These are phyloP conservation scores for Drosophila elegans DNA, from an alignment of 1,140 invertebrate genomes.

Conservation along the genomic window DNA sequence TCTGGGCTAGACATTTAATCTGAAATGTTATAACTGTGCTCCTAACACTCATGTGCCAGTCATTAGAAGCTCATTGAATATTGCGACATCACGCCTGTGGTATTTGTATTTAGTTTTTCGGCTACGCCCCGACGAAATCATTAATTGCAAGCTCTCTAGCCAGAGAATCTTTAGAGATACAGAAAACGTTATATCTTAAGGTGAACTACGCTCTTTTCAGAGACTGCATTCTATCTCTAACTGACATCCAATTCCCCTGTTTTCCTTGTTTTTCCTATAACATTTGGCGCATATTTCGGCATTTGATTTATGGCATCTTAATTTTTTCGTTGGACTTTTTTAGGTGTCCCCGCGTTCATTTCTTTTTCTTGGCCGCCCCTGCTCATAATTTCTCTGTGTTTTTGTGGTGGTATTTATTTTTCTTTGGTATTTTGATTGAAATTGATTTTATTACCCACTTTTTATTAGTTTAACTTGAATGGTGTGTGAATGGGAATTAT, in stretches of 20 bases:
- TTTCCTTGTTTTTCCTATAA: slow-evolving; percentile 11
- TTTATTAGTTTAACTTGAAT: slow-evolving; percentile 53
- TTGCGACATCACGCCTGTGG: slow-evolving; percentile 65
- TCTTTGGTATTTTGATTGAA: slow-evolving; percentile 65
- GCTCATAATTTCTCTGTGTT: slow-evolving; percentile 54
- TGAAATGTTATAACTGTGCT: slow-evolving; percentile 27
- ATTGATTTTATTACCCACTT: slow-evolving; percentile 71
- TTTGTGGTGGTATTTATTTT: slow-evolving; percentile 47
- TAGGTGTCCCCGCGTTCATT: slow-evolving; percentile 5
- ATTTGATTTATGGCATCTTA: slow-evolving; percentile 65
- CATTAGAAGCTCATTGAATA: slow-evolving; percentile 73
- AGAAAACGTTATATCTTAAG: not conserved
- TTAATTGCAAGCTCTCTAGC: slow-evolving; percentile 50
- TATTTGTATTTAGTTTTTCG: slow-evolving; percentile 1
- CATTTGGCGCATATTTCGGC: slow-evolving; percentile 63
- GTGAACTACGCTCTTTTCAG: not conserved
- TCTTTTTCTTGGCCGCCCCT: slow-evolving; percentile 9
- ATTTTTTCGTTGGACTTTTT: slow-evolving; percentile 33
- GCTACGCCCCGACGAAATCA: slow-evolving; percentile 39
- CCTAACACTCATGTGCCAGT: slow-evolving; percentile 59
- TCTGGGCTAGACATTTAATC: slow-evolving; percentile 48
- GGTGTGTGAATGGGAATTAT: slow-evolving; percentile 53
- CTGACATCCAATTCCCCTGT: slow-evolving; percentile 6
- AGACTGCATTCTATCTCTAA: slow-evolving; percentile 29
- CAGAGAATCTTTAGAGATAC: slow-evolving; percentile 40